These are phyloP conservation scores for Aphrocallistes beatrix DNA, from an alignment of 37 sponge, comb jelly and placozoan genomes.

Conservation along the genomic window DNA sequence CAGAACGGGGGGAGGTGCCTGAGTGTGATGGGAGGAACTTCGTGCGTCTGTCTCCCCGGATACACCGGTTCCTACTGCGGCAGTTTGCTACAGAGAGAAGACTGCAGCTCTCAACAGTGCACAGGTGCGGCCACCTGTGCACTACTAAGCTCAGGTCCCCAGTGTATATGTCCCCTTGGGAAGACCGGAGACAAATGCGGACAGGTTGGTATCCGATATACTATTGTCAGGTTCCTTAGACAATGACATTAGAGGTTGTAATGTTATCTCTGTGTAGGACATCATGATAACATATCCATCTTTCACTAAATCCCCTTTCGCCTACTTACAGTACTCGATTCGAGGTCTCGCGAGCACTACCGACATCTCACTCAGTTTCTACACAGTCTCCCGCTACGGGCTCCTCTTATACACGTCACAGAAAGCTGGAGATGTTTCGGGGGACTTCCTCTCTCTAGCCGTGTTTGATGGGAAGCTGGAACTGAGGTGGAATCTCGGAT, in stretches of 20 bases:
- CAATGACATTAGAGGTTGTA: neutral
- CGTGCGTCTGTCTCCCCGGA: neutral
- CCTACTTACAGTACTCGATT: neutral
- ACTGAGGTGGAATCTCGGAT: neutral
- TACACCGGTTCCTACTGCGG: neutral
- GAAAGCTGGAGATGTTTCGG: neutral
- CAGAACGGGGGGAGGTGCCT: slow-evolving; percentile 28
- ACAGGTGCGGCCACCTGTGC: neutral
- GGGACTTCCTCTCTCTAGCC: slow-evolving; percentile 8
- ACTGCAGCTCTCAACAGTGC: neutral
- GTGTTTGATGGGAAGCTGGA: neutral
- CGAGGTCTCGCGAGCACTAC: neutral
- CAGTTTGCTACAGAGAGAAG: neutral
- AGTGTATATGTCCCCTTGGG: neutral
- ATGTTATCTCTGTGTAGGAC: neutral
- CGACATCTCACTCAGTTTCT: neutral
- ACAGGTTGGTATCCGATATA: neutral
- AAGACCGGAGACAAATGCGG: neutral
- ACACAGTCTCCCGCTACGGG: neutral
- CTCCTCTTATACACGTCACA: neutral
- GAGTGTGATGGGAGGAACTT: neutral
- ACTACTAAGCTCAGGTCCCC: neutral
- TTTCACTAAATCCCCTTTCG: neutral
- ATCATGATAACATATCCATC: neutral
- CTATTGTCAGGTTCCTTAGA: neutral